Base-by-base conservation (phyloP, 2,888 invertebrate species). In the Tenthredo livida region DNA sequence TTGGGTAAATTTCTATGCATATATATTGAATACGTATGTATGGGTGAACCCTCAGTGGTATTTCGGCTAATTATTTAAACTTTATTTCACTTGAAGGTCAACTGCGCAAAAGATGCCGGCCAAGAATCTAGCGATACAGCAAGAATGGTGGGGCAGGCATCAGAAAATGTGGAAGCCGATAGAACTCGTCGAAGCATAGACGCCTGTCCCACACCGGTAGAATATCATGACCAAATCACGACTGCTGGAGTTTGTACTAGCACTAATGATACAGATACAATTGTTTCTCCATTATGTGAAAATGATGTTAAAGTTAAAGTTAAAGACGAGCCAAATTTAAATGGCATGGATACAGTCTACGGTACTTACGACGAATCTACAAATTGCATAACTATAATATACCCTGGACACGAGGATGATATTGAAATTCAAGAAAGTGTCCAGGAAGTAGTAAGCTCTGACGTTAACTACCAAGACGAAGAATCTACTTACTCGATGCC, bases 71-170 rank as follows among this genome's bases (percentile, higher is more conserved):
- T 84, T 58, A 80, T 84, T 85, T 85, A 65, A 86, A 85, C 72
- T 78, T 86, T 75, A 85, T 88, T 87, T 83, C 88, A 90, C 91
- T 47, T 89, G 94, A 93, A 94, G 94, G 92, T 90, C 92, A 89
- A 90, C 87, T 47, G 86, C 88, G 88, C 90, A 90, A 88, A 90
- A 92, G 90, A 93, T 95, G 88, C 94, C 93, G 77, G 91, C 94
- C 89, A 92, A 93, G 90, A 94, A 94, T 88, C 94, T 94, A 85
- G 92, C 89, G 85, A 95, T 93, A 89, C 94, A 95, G 93, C 94
- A 96, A 91, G 96, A 96, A 90, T 97, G 97, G 97, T 97, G 97
- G 97, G 97, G 97, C 87, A 96, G 96, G 83, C 97, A 97, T 91
- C 97, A 97, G 94, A 97, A 95, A 94, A 96, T 94, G 90, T 97